Evolutionary conservation across 2,797 vertebrate genomes (phyloP), one percentile per base, ranked within the genome.

Genomic region (Peromyscus melanophrys): DNA sequence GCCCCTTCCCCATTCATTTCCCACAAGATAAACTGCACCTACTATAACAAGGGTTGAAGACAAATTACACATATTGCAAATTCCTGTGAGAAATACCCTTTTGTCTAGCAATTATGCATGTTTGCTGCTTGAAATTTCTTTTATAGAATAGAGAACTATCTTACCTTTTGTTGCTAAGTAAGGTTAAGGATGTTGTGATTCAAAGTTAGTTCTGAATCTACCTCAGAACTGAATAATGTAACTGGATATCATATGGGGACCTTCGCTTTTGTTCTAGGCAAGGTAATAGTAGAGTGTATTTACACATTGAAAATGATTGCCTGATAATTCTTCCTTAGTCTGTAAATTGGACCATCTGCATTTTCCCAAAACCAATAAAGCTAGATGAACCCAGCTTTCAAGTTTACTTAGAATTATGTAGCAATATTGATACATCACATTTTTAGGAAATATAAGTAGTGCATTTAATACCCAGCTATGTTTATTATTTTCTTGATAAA

Each of bases 11-110:
- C 63, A 89, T 80, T 96, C 16, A 43, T 96, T 93, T 93, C 88
- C n/a, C 34, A 46, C 63, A 92, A 94, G 87, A 90, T 89, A 96
- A 97, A 92, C 93, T 94, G 89, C 55, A 65, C 21, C 89, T 85
- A 84, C 37, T 93, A 8, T 67, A 93, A 93, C 43, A 96, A 76
- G 69, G 59, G 69, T 21, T 83, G 83, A 93, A 94, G 92, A 89
- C 76, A 96, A 93, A 94, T 95, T 84, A 21, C 16, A 92, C 61
- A 71, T 83, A 93, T 55, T 93, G 16, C n/a, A 57, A 90, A 94
- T 94, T 97, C 43, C 65, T 87, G 4, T 84, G 76, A 92, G 93
- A 92, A 95, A 90, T 91, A 14, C 23, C 14, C 92, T 55, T 95
- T 77, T 90, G 21, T 40, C n/a, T 76, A 87, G 16, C 25, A 89